These are phyloP conservation scores for Mugil cephalus DNA, from an alignment of 2,113 vertebrate genomes.

Conservation along the genomic window DNA sequence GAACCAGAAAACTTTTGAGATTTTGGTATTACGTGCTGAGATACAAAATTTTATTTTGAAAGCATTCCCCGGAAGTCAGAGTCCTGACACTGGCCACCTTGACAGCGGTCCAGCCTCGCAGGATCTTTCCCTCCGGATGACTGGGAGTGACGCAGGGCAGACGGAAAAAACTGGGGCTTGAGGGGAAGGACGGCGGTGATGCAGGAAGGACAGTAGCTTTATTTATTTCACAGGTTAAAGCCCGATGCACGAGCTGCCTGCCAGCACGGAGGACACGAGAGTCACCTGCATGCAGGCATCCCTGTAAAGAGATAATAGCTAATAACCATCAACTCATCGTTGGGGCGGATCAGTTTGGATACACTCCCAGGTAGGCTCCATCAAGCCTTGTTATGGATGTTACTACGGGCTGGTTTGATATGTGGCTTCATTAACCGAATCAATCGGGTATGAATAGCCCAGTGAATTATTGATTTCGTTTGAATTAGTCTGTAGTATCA, in stretches of 20 bases:
- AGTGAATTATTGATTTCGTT: not conserved
- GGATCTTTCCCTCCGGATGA: constrained; percentile 54
- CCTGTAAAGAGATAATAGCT: constrained; percentile 13
- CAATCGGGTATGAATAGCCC: not conserved
- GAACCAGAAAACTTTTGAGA: too few species aligned
- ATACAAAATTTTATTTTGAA: constrained; percentile 47
- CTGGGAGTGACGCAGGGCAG: constrained; percentile 79
- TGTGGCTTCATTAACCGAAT: not conserved
- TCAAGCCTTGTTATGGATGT: constrained; percentile 12
- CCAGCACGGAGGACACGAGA: constrained; percentile 54
- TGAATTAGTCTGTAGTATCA: too few species aligned
- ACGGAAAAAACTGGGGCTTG: constrained; percentile 64
- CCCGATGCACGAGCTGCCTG: constrained; percentile 35
- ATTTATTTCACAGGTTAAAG: constrained; percentile 46
- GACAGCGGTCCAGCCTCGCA: constrained; percentile 26
- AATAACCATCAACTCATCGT: constrained; percentile 45
- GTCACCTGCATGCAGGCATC: constrained; percentile 12
- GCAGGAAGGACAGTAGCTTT: constrained; percentile 51
- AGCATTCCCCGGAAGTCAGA: constrained; percentile 11
- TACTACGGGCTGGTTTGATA: constrained; percentile 6
- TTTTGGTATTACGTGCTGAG: too few species aligned
- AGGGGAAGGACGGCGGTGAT: constrained; percentile 60
- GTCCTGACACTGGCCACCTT: not conserved
- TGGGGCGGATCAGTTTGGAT: constrained; percentile 59
- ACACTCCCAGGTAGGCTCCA: constrained; percentile 70